phyloP scores from a whole-genome alignment of 1,140 invertebrate genomes.

The Drosophila repletoides region DNA sequence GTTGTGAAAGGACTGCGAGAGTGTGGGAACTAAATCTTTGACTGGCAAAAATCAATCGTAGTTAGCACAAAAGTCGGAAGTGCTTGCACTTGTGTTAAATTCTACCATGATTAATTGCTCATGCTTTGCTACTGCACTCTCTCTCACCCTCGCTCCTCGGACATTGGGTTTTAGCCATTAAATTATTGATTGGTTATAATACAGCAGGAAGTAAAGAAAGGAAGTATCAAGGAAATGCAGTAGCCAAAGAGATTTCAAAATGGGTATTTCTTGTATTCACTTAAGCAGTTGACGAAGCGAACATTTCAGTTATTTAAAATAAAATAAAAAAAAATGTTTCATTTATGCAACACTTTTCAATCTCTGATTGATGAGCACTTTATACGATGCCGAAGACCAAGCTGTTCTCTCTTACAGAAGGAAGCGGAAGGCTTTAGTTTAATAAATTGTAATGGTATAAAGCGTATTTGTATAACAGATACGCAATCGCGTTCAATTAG shows the following conservation, averaged over 20 bases:
- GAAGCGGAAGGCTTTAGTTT: neutral
- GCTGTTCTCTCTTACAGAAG: too few species aligned
- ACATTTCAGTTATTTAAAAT: too few species aligned
- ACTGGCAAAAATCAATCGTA: constrained; percentile 66
- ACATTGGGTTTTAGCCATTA: constrained; percentile 2
- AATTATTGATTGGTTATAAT: constrained; percentile 9
- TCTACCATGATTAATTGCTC: constrained; percentile 60
- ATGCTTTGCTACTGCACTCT: neutral
- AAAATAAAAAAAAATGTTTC: neutral
- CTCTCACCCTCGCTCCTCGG: too few species aligned
- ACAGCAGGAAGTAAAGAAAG: too few species aligned
- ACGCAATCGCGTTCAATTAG: neutral
- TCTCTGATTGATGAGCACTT: too few species aligned
- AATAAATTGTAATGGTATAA: neutral
- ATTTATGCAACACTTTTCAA: too few species aligned
- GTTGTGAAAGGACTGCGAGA: constrained; percentile 46
- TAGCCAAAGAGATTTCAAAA: too few species aligned
- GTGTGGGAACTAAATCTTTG: constrained; percentile 64
- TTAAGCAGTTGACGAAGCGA: too few species aligned
- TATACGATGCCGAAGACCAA: too few species aligned
- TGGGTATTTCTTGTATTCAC: too few species aligned
- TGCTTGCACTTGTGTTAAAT: constrained; percentile 50
- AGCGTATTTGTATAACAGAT: neutral
- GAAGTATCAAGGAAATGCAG: too few species aligned
- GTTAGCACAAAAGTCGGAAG: constrained; percentile 53